A percentile compares a stretch with the other conserved stretches of the same genome.
phyloP scores from a whole-genome alignment of 2,797 vertebrate genomes.

The Anguilla marmorata region DNA sequence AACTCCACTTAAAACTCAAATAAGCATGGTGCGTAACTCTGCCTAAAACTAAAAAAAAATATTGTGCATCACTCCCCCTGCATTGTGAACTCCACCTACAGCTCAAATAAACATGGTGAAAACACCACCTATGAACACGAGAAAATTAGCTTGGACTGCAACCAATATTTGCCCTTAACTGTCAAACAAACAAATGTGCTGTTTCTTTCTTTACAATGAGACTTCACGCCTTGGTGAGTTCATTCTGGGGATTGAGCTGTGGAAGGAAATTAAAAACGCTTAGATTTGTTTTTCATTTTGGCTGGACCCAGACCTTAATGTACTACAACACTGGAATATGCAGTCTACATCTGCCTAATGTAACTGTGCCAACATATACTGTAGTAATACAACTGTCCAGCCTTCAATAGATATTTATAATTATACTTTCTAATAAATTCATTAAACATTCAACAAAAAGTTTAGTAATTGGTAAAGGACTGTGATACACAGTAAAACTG shows the following conservation, averaged over 20 bases:
- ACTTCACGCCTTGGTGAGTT: neutral
- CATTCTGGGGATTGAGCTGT: neutral
- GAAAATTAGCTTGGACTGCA: neutral
- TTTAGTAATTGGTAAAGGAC: no score
- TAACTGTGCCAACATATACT: neutral
- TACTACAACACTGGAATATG: neutral
- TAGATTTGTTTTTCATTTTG: neutral
- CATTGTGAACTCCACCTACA: neutral
- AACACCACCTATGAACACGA: neutral
- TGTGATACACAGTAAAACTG: no score
- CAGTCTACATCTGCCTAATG: neutral
- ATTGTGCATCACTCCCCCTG: no score
- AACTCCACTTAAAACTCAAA: no score
- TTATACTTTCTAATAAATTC: neutral
- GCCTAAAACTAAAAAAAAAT: no score
- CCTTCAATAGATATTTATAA: neutral
- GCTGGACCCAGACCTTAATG: neutral
- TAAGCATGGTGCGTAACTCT: no score
- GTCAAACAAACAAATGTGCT: neutral
- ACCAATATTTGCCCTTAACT: neutral
- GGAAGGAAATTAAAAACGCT: constrained; percentile 4
- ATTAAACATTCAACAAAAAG: neutral
- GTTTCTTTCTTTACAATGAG: neutral
- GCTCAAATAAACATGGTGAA: neutral
- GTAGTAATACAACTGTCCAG: neutral